Evolutionary conservation across 2,888 invertebrate species (phyloP).

Genomic region (Campoplex capitator): DNA sequence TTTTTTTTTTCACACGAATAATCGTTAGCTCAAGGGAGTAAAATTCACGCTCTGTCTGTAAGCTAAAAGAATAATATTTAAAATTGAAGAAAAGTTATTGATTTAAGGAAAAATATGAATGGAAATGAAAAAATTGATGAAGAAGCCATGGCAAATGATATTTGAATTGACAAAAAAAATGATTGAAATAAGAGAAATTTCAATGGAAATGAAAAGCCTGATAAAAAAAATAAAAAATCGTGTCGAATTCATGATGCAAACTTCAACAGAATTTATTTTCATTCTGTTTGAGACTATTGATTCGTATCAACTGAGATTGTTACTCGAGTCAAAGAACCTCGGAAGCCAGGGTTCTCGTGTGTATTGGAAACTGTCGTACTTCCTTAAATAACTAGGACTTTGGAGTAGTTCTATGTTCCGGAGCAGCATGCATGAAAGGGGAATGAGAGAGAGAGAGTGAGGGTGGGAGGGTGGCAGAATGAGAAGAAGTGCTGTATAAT

Average conservation of each 20-base stretch:
- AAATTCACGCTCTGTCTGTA: neutral
- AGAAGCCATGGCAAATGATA: no score
- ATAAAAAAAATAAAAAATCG: neutral
- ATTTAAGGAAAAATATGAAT: neutral
- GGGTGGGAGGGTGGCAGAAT: neutral
- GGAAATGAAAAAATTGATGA: no score
- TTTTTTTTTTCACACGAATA: neutral
- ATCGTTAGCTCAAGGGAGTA: neutral
- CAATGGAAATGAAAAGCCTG: neutral
- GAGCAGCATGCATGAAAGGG: neutral
- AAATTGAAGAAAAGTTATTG: neutral
- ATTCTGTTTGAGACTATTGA: neutral
- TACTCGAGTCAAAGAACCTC: neutral
- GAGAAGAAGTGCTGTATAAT: neutral
- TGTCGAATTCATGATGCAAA: neutral
- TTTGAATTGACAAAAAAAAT: neutral
- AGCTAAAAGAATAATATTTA: neutral
- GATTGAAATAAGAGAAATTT: neutral
- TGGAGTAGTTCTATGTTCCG: neutral
- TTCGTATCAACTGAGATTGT: neutral
- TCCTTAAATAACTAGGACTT: conserved; percentile 4
- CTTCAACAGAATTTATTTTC: neutral
- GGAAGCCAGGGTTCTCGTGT: neutral
- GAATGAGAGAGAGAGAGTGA: neutral
- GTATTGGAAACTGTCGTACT: conserved; percentile 8